Evolutionary conservation across 2,113 vertebrate genomes (phyloP), one percentile per base, ranked within the genome.

Genomic region (Syngnathus floridae): DNA sequence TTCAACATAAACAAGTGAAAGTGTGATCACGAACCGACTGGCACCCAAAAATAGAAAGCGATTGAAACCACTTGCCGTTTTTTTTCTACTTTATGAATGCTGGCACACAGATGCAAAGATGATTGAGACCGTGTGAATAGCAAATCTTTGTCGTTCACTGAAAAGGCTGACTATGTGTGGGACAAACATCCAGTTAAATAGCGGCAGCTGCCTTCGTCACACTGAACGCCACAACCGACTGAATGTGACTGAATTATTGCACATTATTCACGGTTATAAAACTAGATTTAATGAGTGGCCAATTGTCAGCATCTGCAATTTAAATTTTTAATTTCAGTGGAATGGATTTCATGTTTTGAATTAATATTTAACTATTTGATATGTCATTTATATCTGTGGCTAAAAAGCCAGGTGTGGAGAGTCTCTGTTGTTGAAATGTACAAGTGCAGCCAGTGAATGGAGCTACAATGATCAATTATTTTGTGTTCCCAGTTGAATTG

Each of bases 151-250:
- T 36, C n/a, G 1, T 57, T 72, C 64, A 21, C 71, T 82, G 66
- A 84, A 84, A 75, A 56, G 72, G 21, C 58, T 56, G 8, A 85
- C 84, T 87, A 81, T 88, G 62, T 79, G 54, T 59, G 0, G 46
- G 81, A 79, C 67, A 75, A 81, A 76, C 66, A 65, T 51, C 72
- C 66, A 66, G 48, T 82, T 78, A 57, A 77, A 66, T 48, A 22
- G 61, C 4, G 73, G 36, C 85, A 84, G 81, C 81, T 84, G 83
- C 69, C 58, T 71, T 48, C 40, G 69, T 35, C 54, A 31, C 52
- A 31, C 12, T 31, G 54, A 36, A 31, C 14, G 13, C 14, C 14
- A 17, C 14, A 46, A 46, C 43, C 4, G 7, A 46, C 43, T 1
- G 7, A 52, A 21, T 16, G 22, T 13, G 26, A 13, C 52, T 3